Evolutionary conservation across 2,888 invertebrate genomes (phyloP).

Genomic region (Blastobasis lacticolella): DNA sequence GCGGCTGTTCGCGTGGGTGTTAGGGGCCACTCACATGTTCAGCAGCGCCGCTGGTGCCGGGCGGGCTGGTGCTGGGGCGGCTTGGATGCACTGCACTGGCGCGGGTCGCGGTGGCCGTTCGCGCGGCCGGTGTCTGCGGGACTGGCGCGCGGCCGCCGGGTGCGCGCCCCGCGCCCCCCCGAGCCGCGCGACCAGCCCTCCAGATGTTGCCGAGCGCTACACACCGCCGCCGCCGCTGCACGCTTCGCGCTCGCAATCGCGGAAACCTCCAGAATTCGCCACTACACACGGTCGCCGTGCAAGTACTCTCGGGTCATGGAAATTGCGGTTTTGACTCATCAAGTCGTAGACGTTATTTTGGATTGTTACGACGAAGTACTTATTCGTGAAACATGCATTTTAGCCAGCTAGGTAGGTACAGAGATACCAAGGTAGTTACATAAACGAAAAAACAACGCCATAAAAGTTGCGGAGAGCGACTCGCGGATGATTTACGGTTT

Average conservation of each 20-base stretch:
- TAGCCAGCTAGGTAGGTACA: no score
- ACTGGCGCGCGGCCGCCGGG: constrained; percentile 61
- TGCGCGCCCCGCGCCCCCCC: constrained; percentile 46
- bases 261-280: constrained; percentile 42
- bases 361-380: no score
- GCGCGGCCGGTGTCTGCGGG: constrained; percentile 71
- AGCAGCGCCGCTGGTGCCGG: neutral
- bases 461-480: neutral
- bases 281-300: no score
- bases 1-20: constrained; percentile 52
- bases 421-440: no score
- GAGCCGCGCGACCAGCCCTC: constrained; percentile 51
- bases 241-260: constrained; percentile 20
- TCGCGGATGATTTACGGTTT: neutral
- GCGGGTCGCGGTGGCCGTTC: constrained; percentile 62
- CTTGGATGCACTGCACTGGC: no score
- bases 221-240: constrained; percentile 17
- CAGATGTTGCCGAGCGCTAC: constrained; percentile 38
- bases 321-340: no score
- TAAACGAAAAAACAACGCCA: no score
- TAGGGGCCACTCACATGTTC: constrained; percentile 39
- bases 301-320: no score
- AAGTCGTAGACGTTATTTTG: no score
- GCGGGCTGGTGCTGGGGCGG: no score
- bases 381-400: no score